Percentiles rank a stretch among this genome's conserved stretches.
phyloP scores from a whole-genome alignment of 2,888 invertebrate genomes.

The Heliconius erato region DNA sequence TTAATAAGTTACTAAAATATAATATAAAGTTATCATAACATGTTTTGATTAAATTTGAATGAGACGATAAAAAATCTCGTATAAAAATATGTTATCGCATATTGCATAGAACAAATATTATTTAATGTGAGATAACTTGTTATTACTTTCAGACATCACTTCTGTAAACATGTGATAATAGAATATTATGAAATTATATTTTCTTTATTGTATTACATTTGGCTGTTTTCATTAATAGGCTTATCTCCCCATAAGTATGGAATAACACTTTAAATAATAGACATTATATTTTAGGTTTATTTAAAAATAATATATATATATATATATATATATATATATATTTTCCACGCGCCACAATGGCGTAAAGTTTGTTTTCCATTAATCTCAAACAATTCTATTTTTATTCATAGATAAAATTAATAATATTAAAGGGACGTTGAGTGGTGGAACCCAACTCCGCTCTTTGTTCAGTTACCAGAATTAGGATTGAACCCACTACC shows the following conservation, averaged over 20 bases:
- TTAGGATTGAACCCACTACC: too few species aligned
- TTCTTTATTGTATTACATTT: neutral
- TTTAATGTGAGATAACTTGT: constrained; percentile 26
- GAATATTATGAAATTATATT: neutral
- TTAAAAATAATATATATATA: too few species aligned
- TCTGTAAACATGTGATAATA: constrained; percentile 38
- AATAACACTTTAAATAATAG: too few species aligned
- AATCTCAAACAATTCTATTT: too few species aligned
- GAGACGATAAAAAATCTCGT: neutral
- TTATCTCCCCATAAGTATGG: too few species aligned
- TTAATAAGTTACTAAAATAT: neutral
- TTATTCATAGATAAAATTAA: too few species aligned
- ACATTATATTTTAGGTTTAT: too few species aligned
- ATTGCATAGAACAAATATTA: constrained; percentile 32
- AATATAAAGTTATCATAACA: neutral
- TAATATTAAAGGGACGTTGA: neutral
- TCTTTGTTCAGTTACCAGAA: too few species aligned
- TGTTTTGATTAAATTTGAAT: neutral
- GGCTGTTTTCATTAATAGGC: too few species aligned
- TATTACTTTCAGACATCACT: constrained; percentile 26
- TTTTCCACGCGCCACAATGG: too few species aligned
- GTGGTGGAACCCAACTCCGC: neutral
- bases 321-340: too few species aligned
- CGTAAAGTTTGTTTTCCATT: too few species aligned
- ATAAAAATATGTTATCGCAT: constrained; percentile 17